These are phyloP conservation scores for Harpegnathos saltator DNA, from an alignment of 1,140 invertebrate species.

Conservation along the genomic window DNA sequence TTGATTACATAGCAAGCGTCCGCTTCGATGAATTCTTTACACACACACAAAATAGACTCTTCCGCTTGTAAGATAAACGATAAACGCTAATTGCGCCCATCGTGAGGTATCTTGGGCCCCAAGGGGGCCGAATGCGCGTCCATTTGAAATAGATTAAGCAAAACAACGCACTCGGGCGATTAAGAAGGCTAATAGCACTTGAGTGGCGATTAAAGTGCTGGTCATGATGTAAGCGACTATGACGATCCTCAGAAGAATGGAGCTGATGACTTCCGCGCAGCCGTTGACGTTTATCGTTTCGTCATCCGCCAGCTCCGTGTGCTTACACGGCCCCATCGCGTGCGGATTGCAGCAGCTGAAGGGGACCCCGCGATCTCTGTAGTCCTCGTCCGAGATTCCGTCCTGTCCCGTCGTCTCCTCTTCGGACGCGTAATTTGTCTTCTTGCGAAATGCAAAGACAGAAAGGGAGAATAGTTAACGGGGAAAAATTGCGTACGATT, in stretches of 20 bases:
- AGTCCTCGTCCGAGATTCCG: conserved; percentile 71
- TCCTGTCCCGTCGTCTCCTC: conserved; percentile 67
- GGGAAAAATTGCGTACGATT: conserved; percentile 20
- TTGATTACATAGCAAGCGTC: no score
- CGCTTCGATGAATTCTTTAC: no score
- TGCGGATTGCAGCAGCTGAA: conserved; percentile 81
- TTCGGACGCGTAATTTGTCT: conserved; percentile 67
- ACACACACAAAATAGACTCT: no score
- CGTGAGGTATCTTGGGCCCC: no score
- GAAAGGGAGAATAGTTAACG: neutral
- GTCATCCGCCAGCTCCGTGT: conserved; percentile 69
- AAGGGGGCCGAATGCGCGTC: no score
- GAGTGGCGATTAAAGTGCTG: conserved; percentile 72
- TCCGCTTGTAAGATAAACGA: no score
- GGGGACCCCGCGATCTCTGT: conserved; percentile 72
- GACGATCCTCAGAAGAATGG: conserved; percentile 76
- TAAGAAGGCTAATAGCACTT: conserved; percentile 75
- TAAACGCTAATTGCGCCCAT: no score
- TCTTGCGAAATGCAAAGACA: conserved; percentile 47
- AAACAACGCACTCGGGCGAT: conserved; percentile 73
- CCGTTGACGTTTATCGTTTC: conserved; percentile 79
- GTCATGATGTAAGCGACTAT: conserved; percentile 79
- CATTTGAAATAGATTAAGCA: neutral
- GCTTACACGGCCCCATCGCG: conserved; percentile 73
- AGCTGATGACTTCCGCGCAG: conserved; percentile 75